These are phyloP conservation scores for Agapornis canus DNA, from an alignment of 2,797 vertebrate species.

Conservation along the genomic window DNA sequence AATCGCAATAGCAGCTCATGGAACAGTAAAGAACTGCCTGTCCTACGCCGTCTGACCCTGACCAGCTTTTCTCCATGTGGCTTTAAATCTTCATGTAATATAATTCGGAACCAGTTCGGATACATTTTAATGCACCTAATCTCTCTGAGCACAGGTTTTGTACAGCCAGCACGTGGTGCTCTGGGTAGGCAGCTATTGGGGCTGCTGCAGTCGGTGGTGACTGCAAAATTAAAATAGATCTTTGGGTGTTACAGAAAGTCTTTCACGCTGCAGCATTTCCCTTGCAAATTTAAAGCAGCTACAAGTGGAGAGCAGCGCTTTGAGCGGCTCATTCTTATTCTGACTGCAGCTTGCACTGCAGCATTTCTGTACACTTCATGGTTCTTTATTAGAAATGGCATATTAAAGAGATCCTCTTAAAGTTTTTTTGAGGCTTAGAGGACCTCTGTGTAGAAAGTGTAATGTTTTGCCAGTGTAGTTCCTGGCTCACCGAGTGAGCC, in stretches of 20 bases:
- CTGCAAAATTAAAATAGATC: conserved; percentile 69
- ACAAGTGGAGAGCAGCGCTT: conserved; percentile 13
- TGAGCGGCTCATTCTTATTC: conserved; percentile 65
- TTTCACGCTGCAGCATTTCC: conserved; percentile 51
- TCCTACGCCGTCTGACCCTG: conserved; percentile 67
- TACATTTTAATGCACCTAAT: conserved; percentile 75
- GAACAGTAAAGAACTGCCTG: conserved; percentile 59
- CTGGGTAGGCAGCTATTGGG: conserved; percentile 45
- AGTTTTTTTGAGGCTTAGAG: background rate
- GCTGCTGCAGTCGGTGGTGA: conserved; percentile 51
- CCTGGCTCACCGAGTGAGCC: background rate
- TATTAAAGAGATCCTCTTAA: conserved; percentile 46
- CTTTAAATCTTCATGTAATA: conserved; percentile 71
- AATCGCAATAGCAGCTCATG: conserved; percentile 66
- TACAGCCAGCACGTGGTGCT: background rate
- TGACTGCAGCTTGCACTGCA: conserved; percentile 40
- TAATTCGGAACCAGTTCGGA: conserved; percentile 66
- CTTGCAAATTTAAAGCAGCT: conserved; percentile 48
- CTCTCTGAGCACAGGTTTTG: conserved; percentile 60
- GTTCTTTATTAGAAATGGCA: conserved; percentile 47
- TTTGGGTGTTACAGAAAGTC: conserved; percentile 61
- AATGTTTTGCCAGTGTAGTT: background rate
- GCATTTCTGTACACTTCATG: conserved; percentile 42
- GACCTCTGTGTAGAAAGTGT: background rate
- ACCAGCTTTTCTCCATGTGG: conserved; percentile 58